Percentiles rank a stretch among this genome's conserved stretches.
Conservation (phyloP, 2,797 vertebrate genomes). For the Bufotes viridis region DNA sequence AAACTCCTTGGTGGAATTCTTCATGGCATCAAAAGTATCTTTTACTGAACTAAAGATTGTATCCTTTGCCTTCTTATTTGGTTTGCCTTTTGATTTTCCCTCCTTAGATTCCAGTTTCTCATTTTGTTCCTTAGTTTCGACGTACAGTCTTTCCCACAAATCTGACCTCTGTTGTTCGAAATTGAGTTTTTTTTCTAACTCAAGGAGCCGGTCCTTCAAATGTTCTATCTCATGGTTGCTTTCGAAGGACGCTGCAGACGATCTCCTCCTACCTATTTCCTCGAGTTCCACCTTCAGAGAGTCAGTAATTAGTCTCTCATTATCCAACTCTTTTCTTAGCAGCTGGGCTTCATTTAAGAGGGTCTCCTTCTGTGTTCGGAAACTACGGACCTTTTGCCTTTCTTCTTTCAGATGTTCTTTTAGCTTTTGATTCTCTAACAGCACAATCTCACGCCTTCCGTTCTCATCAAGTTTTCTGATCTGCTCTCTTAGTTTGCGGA, state of each 20-base stretch:
- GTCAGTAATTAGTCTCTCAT: constrained; percentile 78
- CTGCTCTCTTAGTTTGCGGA: constrained; percentile 82
- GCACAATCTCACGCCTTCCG: constrained; percentile 76
- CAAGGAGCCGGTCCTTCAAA: constrained; percentile 79
- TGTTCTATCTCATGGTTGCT: constrained; percentile 75
- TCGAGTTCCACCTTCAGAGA: constrained; percentile 81
- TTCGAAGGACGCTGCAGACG: constrained; percentile 53
- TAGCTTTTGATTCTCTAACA: constrained; percentile 87
- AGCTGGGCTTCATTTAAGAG: constrained; percentile 81
- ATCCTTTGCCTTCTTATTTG: constrained; percentile 81
- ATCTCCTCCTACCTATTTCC: constrained; percentile 70
- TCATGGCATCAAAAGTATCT: constrained; percentile 94
- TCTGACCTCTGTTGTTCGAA: constrained; percentile 97
- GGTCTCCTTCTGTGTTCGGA: constrained; percentile 81
- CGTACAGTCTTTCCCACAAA: constrained; percentile 94
- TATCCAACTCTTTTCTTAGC: constrained; percentile 82
- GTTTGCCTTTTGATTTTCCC: constrained; percentile 69
- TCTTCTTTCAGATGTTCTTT: constrained; percentile 86
- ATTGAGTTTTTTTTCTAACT: constrained; percentile 87
- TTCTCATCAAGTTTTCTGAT: constrained; percentile 82
- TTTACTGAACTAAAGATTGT: constrained; percentile 88
- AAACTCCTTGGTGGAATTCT: constrained; percentile 97
- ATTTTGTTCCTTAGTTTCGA: constrained; percentile 86
- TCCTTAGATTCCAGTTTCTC: constrained; percentile 79
- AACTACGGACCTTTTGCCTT: constrained; percentile 76